Evolutionary conservation across 92 coral and sea anemone species (phyloP).

Genomic region (Zoanthus gigantus): DNA sequence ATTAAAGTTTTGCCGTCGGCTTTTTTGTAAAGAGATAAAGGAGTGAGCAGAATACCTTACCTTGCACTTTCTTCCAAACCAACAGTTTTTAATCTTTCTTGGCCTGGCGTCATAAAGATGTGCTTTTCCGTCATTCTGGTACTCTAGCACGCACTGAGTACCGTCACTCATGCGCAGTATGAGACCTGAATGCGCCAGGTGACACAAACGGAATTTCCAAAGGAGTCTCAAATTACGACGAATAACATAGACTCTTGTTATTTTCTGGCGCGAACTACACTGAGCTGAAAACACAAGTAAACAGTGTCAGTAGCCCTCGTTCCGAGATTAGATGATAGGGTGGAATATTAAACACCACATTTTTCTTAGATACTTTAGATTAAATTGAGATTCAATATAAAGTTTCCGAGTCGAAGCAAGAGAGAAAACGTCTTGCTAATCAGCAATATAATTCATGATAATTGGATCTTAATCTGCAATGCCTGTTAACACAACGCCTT

Average conservation of each 20-base stretch:
- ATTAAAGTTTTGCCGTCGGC: no score
- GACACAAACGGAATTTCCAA: not conserved
- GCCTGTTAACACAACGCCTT: no score
- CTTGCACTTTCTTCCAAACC: slow-evolving; percentile 41
- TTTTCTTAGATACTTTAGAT: no score
- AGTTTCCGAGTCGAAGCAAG: no score
- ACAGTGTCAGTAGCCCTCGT: no score
- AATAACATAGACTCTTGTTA: slow-evolving; percentile 54
- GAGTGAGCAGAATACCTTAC: not conserved
- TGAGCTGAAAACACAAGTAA: not conserved
- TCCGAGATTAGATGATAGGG: no score
- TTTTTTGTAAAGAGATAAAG: not conserved
- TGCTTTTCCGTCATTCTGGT: slow-evolving; percentile 54
- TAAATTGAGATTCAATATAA: no score
- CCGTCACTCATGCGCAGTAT: slow-evolving; percentile 51
- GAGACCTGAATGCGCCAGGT: slow-evolving; percentile 62
- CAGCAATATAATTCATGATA: no score
- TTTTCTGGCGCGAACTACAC: slow-evolving; percentile 41
- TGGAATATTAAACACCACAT: no score
- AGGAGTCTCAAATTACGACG: slow-evolving; percentile 45
- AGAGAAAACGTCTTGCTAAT: no score
- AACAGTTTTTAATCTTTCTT: slow-evolving; percentile 32
- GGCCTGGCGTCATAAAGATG: slow-evolving; percentile 61
- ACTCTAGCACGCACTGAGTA: slow-evolving; percentile 56
- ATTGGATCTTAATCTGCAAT: no score